These are phyloP conservation scores for Hucho hucho DNA, from an alignment of 2,113 vertebrate genomes.

Conservation along the genomic window DNA sequence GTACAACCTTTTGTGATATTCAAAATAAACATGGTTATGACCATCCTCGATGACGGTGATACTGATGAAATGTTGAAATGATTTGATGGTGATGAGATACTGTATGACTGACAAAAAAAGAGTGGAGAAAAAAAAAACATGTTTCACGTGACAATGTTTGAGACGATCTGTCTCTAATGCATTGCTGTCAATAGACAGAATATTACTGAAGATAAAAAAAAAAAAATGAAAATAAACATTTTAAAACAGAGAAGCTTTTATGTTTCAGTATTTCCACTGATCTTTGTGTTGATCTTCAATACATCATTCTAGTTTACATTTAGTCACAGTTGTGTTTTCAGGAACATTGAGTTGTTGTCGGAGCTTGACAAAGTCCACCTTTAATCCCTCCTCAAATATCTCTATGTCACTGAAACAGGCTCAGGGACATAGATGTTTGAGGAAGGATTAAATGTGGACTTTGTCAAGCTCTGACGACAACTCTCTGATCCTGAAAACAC, in stretches of 20 bases:
- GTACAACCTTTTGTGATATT: constrained; percentile 76
- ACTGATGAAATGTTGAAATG: constrained; percentile 34
- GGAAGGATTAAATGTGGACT: neutral
- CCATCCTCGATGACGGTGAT: constrained; percentile 28
- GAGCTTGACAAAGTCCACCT: neutral
- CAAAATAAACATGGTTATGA: constrained; percentile 35
- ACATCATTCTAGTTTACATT: too few relatives aligned
- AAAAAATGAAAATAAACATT: constrained; percentile 81
- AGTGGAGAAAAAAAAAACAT: constrained; percentile 62
- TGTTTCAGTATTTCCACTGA: neutral
- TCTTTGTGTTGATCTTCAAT: neutral
- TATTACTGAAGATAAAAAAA: constrained; percentile 86
- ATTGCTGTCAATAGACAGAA: constrained; percentile 96
- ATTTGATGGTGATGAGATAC: constrained; percentile 67
- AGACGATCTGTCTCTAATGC: constrained; percentile 95
- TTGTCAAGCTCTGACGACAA: neutral
- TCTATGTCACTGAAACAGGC: neutral
- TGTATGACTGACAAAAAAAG: constrained; percentile 67
- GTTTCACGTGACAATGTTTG: constrained; percentile 94
- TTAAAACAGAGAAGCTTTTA: constrained; percentile 21
- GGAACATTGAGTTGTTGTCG: neutral
- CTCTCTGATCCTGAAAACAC: neutral
- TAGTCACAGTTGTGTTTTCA: too few relatives aligned
- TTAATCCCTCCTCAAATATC: neutral
- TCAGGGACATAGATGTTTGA: neutral